These are phyloP conservation scores for Canis aureus DNA, from an alignment of 2,113 vertebrate species.

Conservation along the genomic window DNA sequence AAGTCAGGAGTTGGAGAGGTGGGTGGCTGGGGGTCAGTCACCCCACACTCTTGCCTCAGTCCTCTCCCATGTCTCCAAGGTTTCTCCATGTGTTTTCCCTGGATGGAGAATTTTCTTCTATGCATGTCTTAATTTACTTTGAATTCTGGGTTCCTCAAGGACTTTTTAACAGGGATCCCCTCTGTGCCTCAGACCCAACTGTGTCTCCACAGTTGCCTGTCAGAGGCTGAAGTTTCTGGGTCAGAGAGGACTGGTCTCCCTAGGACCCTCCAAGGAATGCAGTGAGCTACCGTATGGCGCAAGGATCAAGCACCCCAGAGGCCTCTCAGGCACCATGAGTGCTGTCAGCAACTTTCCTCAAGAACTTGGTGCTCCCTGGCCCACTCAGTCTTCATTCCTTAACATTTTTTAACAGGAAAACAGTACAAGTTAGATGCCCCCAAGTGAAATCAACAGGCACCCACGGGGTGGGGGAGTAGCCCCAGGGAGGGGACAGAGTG, in stretches of 20 bases:
- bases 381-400: background rate
- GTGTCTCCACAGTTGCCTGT: background rate
- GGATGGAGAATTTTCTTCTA: conserved; percentile 40
- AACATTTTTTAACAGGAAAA: background rate
- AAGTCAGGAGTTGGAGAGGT: background rate
- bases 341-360: background rate
- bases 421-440: background rate
- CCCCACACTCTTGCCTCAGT: background rate
- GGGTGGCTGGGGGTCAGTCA: no score
- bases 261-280: background rate
- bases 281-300: accelerated
- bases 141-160: background rate
- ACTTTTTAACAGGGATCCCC: background rate
- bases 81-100: background rate
- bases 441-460: background rate
- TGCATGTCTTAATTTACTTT: background rate
- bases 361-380: background rate
- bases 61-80: background rate
- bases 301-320: background rate
- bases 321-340: background rate
- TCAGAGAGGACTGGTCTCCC: conserved; percentile 44
- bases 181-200: background rate
- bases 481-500: background rate
- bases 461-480: background rate
- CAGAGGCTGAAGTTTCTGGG: conserved; percentile 51